Percentiles rank a stretch among this genome's conserved stretches.
Evolutionary conservation across 2,113 vertebrate genomes (phyloP).

Genomic region (Xiphophorus couchianus): DNA sequence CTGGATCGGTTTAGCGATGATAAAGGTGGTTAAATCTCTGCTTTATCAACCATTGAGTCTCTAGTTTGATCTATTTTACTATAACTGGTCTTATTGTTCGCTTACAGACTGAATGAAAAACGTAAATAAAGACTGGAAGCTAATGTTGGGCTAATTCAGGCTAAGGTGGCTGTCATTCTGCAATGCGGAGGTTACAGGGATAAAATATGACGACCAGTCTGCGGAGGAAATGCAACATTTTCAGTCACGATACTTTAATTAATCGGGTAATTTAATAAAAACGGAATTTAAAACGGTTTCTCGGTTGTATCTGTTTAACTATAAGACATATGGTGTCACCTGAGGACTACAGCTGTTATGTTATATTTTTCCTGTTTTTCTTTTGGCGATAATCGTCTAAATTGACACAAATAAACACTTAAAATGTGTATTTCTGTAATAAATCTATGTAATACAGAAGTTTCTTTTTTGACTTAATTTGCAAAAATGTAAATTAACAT

Average conservation of each 20-base stretch:
- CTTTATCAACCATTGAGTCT: background rate
- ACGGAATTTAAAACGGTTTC: no score
- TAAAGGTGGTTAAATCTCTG: background rate
- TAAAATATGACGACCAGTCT: background rate
- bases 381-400: no score
- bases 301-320: no score
- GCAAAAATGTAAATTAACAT: no score
- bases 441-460: no score
- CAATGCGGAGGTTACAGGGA: background rate
- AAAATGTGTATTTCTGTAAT: no score
- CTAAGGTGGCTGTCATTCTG: background rate
- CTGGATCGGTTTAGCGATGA: slow-evolving; percentile 53
- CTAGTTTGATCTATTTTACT: background rate
- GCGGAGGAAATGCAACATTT: background rate
- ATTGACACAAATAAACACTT: no score
- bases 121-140: background rate
- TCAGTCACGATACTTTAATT: background rate
- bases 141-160: background rate
- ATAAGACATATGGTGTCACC: no score
- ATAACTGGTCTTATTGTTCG: background rate
- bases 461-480: no score
- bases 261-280: background rate
- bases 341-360: no score
- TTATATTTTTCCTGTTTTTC: no score
- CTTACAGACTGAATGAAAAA: background rate